Percentiles rank a stretch among this genome's conserved stretches.
phyloP scores from a whole-genome alignment of 2,113 vertebrate species.

The Cebus imitator region DNA sequence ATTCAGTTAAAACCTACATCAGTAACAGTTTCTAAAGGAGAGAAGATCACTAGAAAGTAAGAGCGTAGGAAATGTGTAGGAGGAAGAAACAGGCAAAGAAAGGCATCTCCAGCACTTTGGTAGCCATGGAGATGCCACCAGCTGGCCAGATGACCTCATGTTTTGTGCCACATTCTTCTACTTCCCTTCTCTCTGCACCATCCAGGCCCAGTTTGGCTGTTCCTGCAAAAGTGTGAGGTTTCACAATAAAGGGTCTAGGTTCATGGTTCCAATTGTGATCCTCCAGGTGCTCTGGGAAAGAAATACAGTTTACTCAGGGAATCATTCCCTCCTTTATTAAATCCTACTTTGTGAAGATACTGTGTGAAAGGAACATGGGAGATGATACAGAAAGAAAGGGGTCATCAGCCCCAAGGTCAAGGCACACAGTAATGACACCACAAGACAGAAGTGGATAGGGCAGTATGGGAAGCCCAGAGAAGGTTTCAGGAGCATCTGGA shows the following conservation, averaged over 20 bases:
- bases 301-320: not conserved
- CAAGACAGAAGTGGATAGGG: not conserved
- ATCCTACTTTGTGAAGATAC: not conserved
- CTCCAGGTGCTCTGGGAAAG: not conserved
- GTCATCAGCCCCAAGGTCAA: not conserved
- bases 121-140: not conserved
- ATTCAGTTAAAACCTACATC: not conserved
- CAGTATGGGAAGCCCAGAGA: not conserved
- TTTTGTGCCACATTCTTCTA: not conserved
- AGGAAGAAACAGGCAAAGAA: not conserved
- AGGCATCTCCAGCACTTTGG: not conserved
- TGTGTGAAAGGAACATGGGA: not conserved
- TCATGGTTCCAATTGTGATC: not conserved
- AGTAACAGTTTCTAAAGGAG: not conserved
- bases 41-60: not conserved
- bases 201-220: not conserved
- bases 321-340: not conserved
- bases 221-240: not conserved
- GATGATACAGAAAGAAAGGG: not conserved
- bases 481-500: not conserved
- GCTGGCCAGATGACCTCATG: not conserved
- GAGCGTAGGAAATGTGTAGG: not conserved
- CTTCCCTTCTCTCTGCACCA: not conserved
- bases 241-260: not conserved
- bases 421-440: not conserved